Evolutionary conservation across 2,888 invertebrate genomes (phyloP), one percentile per base, ranked within the genome.

Genomic region (Herminia tarsipennalis): DNA sequence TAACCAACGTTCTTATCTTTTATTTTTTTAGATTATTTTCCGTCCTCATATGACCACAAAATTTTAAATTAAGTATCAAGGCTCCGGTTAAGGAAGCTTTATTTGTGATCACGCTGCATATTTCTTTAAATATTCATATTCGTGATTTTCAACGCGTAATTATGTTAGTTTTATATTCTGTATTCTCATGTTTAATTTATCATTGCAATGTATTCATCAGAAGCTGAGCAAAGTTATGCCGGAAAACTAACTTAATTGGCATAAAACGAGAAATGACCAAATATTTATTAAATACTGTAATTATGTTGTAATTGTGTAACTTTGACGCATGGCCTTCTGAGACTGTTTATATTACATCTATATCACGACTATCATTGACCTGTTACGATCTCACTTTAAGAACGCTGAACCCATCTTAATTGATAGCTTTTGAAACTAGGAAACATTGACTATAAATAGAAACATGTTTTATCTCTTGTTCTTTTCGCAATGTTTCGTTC

Each of bases 1-100:
- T n/a, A n/a, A n/a, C n/a, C n/a, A n/a, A n/a, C n/a, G n/a, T n/a
- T n/a, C n/a, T n/a, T n/a, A n/a, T n/a, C n/a, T n/a, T n/a, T n/a
- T n/a, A n/a, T n/a, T n/a, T 46, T 55, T 29, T 18, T 28, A 8
- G 9, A 21, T 18, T 55, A 52, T 52, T 62, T 55, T 55, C 25
- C 32, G 25, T 46, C 17, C 29, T 52, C 50, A 42, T 48, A 57
- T 50, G 47, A 58, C 50, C 53, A 60, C 56, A 57, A 54, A 62
- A 51, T 60, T 44, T 37, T 56, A 59, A 65, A 59, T 54, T 24
- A n/a, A n/a, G n/a, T n/a, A 61, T 49, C 75, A 77, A 76, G 73
- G 76, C 51, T 67, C 39, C 43, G 37, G 33, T 67, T 63, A 41
- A 73, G 76, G 76, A 76, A 76, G 74, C 65, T 50, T 14, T 38